Evolutionary conservation across 2,113 vertebrate genomes (phyloP), one percentile per base, ranked within the genome.

Genomic region (Hyperoodon ampullatus): DNA sequence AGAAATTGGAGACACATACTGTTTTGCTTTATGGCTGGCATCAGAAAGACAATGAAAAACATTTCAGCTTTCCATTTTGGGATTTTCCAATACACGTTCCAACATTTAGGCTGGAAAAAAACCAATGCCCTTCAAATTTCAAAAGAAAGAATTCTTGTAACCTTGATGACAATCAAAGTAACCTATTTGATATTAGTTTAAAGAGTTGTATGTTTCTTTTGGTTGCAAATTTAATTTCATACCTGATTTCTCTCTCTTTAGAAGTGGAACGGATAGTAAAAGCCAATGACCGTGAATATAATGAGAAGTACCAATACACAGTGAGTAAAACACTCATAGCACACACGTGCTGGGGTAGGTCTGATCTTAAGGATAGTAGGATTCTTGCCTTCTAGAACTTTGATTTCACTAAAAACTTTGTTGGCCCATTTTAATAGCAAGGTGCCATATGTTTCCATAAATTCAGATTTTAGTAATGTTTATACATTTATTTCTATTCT

Each of bases 181-280:
- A 90, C 19, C 65, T 82, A 78, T 95, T n/a, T 71, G 82, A 89
- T 70, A 30, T 93, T 89, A 44, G 63, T 95, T 94, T 94, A 90
- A 88, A 84, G 39, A 96, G 19, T 61, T 84, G 55, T 96, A 30
- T 60, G 9, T 97, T 92, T 95, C 68, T 95, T 53, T 81, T 60
- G 75, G 68, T 71, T 88, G 93, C 68, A 89, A 83, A 50, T 93
- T 81, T 94, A 81, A 93, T 86, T 95, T 88, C 61, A 92, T 95
- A 58, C n/a, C 84, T 90, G 71, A 84, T 95, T 94, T 96, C 55
- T 97, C 70, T 92, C 86, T 94, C 68, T 97, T 78, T 97, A 99
- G 99, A 99, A 97, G 98, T 98, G 91, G 99, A 99, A 98, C 98
- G 99, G 39, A 97, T 95, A 33, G 99, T 99, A 88, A 99, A 99